Evolutionary conservation across 1,140 invertebrate species (phyloP).

Genomic region (Drosophila cardini): DNA sequence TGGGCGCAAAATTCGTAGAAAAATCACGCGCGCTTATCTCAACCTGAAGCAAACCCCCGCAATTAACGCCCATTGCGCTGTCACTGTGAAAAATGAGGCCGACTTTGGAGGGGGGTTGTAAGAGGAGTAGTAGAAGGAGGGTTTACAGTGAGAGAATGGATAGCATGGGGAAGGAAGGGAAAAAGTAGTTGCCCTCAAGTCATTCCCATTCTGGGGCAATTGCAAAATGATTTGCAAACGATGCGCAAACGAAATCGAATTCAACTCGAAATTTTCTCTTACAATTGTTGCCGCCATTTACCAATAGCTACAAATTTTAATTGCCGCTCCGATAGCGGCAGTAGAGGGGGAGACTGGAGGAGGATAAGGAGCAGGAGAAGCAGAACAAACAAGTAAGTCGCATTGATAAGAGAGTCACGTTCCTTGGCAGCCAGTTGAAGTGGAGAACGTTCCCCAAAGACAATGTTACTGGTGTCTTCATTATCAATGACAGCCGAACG

Average conservation of each 20-base stretch:
- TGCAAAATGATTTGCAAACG: constrained; percentile 81
- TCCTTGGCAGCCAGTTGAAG: constrained; percentile 50
- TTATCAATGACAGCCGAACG: constrained; percentile 71
- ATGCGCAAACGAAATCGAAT: constrained; percentile 71
- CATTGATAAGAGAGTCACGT: constrained; percentile 82
- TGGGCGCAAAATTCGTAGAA: constrained; percentile 74
- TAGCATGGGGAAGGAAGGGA: background rate
- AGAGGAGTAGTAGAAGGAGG: background rate
- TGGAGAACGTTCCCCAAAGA: constrained; percentile 43
- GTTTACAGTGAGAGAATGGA: background rate
- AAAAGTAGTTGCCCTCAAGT: constrained; percentile 48
- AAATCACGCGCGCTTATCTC: constrained; percentile 82
- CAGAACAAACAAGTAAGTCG: constrained; percentile 54
- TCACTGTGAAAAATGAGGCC: constrained; percentile 74
- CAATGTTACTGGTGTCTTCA: constrained; percentile 79
- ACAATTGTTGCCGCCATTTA: constrained; percentile 33
- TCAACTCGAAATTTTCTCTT: constrained; percentile 47
- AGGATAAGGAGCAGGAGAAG: constrained; percentile 13
- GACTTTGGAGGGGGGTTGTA: constrained; percentile 18
- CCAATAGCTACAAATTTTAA: constrained; percentile 80
- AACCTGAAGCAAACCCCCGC: constrained; percentile 72
- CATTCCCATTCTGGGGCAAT: constrained; percentile 58
- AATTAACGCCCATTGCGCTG: constrained; percentile 82
- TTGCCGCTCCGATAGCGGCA: constrained; percentile 68
- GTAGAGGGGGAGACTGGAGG: background rate